phyloP scores from a whole-genome alignment of 2,113 vertebrate species.

The Semnornis frantzii region DNA sequence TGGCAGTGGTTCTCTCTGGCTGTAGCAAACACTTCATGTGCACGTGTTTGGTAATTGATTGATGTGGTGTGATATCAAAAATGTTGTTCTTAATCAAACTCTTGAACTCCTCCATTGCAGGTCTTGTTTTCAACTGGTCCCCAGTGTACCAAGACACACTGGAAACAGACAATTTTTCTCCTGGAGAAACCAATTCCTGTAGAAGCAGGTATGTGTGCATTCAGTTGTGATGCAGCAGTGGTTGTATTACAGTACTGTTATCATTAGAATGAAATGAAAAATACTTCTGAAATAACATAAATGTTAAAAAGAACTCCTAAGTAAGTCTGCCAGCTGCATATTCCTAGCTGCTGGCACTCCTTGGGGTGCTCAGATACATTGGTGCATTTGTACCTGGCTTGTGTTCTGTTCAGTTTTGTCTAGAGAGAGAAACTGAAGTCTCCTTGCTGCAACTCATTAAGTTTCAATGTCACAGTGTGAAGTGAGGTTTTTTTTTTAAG shows the following conservation, averaged over 20 bases:
- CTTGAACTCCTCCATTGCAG: slow-evolving; percentile 78
- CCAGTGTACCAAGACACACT: slow-evolving; percentile 87
- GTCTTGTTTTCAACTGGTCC: slow-evolving; percentile 93
- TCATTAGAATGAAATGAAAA: not conserved
- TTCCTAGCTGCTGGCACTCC: not conserved
- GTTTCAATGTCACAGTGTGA: not conserved
- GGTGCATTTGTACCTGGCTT: not conserved
- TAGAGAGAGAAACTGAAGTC: not conserved
- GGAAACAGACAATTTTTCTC: slow-evolving; percentile 94
- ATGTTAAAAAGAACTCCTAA: not conserved
- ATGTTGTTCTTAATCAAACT: slow-evolving; percentile 72
- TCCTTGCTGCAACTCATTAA: not conserved
- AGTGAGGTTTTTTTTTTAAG: not conserved
- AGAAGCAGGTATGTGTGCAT: slow-evolving; percentile 80
- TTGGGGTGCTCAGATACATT: not conserved
- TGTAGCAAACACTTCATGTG: slow-evolving; percentile 67
- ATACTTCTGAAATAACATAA: fast-evolving
- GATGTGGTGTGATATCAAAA: slow-evolving; percentile 75
- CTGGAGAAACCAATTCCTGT: slow-evolving; percentile 87
- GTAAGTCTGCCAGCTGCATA: not conserved
- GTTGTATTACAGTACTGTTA: not conserved
- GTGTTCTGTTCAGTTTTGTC: not conserved
- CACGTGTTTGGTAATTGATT: slow-evolving; percentile 65
- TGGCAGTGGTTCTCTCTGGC: slow-evolving; percentile 59
- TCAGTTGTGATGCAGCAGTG: not conserved